Conservation (phyloP, 2,888 invertebrate species). For the Limnephilus lunatus region DNA sequence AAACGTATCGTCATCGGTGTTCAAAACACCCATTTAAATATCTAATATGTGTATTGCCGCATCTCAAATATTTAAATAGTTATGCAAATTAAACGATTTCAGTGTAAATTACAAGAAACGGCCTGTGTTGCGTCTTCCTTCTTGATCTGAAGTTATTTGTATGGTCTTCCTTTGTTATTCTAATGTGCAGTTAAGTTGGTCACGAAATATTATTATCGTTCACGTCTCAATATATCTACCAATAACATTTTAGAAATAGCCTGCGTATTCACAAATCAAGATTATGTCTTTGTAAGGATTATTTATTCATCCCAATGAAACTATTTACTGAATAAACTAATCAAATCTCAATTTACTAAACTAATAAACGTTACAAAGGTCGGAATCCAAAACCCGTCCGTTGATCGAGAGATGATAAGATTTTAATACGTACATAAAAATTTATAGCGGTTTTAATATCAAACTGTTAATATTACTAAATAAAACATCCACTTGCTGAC, state of each 20-base stretch:
- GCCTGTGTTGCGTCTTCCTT: conserved; percentile 3
- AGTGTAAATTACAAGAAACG: conserved; percentile 40
- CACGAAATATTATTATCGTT: conserved; percentile 35
- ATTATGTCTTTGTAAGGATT: conserved; percentile 29
- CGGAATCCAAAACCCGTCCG: not conserved
- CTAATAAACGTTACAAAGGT: not conserved
- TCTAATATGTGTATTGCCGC: conserved; percentile 41
- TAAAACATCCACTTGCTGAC: not conserved
- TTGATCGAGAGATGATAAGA: conserved; percentile 22
- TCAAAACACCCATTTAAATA: conserved; percentile 46
- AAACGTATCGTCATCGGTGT: conserved; percentile 12
- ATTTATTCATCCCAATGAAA: conserved; percentile 31
- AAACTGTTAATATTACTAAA: not conserved
- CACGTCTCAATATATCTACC: conserved; percentile 40
- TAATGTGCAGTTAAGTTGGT: conserved; percentile 39
- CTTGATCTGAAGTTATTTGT: conserved; percentile 27
- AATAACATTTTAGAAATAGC: conserved; percentile 25
- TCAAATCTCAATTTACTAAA: conserved; percentile 34
- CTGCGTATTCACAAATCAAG: conserved; percentile 45
- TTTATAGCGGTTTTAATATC: not conserved
- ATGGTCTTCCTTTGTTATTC: conserved; percentile 33
- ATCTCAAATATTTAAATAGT: conserved; percentile 41
- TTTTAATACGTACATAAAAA: not conserved
- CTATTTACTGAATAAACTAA: conserved; percentile 47
- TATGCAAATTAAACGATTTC: conserved; percentile 48